Evolutionary conservation across 1,140 invertebrate genomes (phyloP), one percentile per base, ranked within the genome.

Genomic region (Orius insidiosus): DNA sequence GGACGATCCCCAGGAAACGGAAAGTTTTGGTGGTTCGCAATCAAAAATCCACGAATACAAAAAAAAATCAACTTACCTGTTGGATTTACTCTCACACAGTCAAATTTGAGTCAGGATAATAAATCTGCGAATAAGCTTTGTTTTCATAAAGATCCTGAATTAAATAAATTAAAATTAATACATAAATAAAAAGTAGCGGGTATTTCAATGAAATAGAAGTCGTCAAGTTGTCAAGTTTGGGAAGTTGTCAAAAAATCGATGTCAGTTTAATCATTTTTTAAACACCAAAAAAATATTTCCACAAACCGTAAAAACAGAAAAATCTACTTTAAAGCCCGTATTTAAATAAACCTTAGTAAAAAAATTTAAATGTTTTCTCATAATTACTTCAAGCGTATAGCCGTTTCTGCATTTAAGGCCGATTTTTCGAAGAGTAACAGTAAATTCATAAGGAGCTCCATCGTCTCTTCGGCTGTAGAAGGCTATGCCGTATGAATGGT

Each of bases 371-470:
- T 18, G 19, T 13, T 7, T 39, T 15, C n/a, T n/a, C n/a, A n/a
- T n/a, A n/a, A 18, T 9, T 16, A 85, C 86, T 61, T 81, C 77
- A 24, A 93, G 76, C 63, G 72, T 69, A 60, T 94, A 94, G 46
- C 86, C 86, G 52, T 67, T 64, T 9, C 72, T 70, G 58, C 78
- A 78, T 41, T 72, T 74, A 1, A 90, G 65, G 13, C 84, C 86
- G 7, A 92, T 63, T 59, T 88, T 84, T 5, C 63, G 52, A 11
- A 71, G 56, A 1, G 63, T 66, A 13, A 74, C 65, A 11, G 59
- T 63, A 1, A 72, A 60, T 7, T 62, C 51, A 53, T 69, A 70
- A 0, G 74, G 72, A 34, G 64, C 63, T 2, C 76, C 76, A 56
- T 79, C 74, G 1, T 63, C 62, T 31, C 72, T 62, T 46, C 66